Evolutionary conservation across 64 coral and sea anemone species (phyloP).

Genomic region (Pocillopora verrucosa): DNA sequence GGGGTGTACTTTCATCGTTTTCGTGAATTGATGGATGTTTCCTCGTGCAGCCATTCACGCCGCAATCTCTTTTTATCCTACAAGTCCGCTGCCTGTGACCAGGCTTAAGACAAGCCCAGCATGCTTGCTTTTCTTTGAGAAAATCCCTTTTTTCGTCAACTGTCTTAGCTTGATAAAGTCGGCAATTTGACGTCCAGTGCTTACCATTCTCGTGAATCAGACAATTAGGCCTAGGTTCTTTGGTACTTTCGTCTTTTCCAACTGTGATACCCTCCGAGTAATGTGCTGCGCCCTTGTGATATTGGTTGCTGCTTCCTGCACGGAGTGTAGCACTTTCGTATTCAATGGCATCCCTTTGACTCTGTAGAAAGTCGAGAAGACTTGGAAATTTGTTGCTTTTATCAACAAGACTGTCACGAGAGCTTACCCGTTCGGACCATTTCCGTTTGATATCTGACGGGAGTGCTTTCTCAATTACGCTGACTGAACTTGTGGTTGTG

Average conservation of each 20-base stretch:
- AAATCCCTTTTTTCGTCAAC: slow-evolving; percentile 28
- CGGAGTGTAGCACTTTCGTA: slow-evolving; percentile 28
- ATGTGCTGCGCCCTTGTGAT: slow-evolving; percentile 7
- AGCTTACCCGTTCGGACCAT: slow-evolving; percentile 31
- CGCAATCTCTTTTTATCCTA: slow-evolving; percentile 9
- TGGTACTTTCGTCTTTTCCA: background rate
- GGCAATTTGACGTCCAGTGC: slow-evolving; percentile 34
- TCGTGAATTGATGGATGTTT: slow-evolving; percentile 42
- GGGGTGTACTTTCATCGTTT: background rate
- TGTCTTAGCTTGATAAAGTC: slow-evolving; percentile 40
- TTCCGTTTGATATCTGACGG: slow-evolving; percentile 20
- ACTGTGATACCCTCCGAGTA: background rate
- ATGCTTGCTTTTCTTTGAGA: slow-evolving; percentile 18
- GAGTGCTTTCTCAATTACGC: slow-evolving; percentile 23
- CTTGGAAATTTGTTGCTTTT: slow-evolving; percentile 44
- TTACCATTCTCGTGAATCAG: slow-evolving; percentile 25
- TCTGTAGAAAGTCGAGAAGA: slow-evolving; percentile 29
- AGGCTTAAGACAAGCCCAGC: slow-evolving; percentile 13
- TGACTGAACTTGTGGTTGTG: slow-evolving; percentile 36
- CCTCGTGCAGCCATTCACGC: slow-evolving; percentile 22
- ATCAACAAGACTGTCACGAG: slow-evolving; percentile 29
- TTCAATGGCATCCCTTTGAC: slow-evolving; percentile 11
- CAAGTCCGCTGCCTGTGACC: background rate
- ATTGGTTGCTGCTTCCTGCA: background rate
- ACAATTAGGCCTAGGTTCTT: slow-evolving; percentile 27